Evolutionary conservation across 2,113 vertebrate species (phyloP), one percentile per base, ranked within the genome.

Genomic region (Cololabis saira): DNA sequence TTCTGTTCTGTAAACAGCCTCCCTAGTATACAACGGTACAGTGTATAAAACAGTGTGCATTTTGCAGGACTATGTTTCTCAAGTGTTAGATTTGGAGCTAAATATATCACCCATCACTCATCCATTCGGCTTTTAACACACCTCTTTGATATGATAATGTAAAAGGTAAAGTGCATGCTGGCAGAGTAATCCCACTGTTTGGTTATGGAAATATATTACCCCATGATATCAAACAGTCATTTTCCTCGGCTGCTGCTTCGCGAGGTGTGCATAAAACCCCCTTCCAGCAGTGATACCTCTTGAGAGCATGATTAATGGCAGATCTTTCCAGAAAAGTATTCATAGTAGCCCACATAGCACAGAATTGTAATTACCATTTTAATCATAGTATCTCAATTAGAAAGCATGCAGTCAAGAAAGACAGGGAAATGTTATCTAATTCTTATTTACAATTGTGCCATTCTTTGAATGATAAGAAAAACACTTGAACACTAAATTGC

Each of bases 281-380:
- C 15, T 62, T 66, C 37, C 52, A 54, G 76, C 40, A 67, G 53
- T 33, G 68, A 63, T 51, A 41, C 54, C 77, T 40, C 69, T 41
- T 60, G 53, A 77, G 82, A 75, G 50, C 59, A 65, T 82, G 72
- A 82, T 56, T 63, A 27, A 78, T 83, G 61, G 49, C 6, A 45
- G 33, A 75, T 73, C 12, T 67, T 53, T 33, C 6, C 15, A 13
- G 22, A 59, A 43, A 70, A 47, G 59, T 84, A 71, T 41, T 58
- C 80, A 78, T 17, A 80, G 76, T 49, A 52, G 42, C 45, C 59
- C 30, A 69, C 18, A 59, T 59, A 58, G 42, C 5, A 15, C 11
- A 56, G 16, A 42, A 30, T 62, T 67, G n/a, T 49, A 49, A 67
- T 47, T 43, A 52, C 10, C 37, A 9, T 37, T 37, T 37, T 4